Conservation (phyloP, 2,797 vertebrate genomes). For the Gouania willdenowi region DNA sequence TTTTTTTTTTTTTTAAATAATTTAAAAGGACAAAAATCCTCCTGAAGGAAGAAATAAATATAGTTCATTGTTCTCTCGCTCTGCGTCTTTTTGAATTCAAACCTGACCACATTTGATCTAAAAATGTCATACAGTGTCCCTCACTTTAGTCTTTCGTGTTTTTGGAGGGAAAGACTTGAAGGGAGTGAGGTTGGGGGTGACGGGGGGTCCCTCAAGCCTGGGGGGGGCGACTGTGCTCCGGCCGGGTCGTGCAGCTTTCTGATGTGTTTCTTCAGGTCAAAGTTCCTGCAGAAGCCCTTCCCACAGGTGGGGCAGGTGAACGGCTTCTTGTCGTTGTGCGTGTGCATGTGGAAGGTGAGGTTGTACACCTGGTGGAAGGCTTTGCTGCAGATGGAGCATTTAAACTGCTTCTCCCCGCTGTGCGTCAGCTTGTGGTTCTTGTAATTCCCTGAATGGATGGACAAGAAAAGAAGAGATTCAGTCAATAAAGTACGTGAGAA, state of each 20-base stretch:
- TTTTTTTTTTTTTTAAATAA: no score
- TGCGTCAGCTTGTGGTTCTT: constrained; percentile 98
- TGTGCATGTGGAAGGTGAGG: constrained; percentile 98
- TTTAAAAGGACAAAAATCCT: no score
- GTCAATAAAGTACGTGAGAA: no score
- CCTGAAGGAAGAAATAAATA: no score
- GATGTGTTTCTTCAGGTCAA: constrained; percentile 97
- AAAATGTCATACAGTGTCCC: no score
- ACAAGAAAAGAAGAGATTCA: neutral
- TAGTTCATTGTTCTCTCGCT: no score
- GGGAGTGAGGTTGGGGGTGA: neutral
- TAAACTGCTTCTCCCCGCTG: constrained; percentile 98
- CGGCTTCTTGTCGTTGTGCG: constrained; percentile 97
- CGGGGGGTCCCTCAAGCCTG: constrained; percentile 5
- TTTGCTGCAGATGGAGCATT: constrained; percentile 97
- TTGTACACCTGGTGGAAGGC: constrained; percentile 98
- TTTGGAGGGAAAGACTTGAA: neutral
- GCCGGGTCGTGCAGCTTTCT: constrained; percentile 85
- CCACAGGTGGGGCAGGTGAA: constrained; percentile 94
- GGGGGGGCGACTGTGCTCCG: neutral
- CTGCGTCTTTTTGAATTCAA: neutral
- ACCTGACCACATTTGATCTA: no score
- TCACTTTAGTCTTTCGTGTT: neutral
- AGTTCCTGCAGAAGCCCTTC: constrained; percentile 97
- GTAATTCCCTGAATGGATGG: constrained; percentile 84